Evolutionary conservation across 2,797 vertebrate species (phyloP).

Genomic region (Cephalopachus bancanus): DNA sequence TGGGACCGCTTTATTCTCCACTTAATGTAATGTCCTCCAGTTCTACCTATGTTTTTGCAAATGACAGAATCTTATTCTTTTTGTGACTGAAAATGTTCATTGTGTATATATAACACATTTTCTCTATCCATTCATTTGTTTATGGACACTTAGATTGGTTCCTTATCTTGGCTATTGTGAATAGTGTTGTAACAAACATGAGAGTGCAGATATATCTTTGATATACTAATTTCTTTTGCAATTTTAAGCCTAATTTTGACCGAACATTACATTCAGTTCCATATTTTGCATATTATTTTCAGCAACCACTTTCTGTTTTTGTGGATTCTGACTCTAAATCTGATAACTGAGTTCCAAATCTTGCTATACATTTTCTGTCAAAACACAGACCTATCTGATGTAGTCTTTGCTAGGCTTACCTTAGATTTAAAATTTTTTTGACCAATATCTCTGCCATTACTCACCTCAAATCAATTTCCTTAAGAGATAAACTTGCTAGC

Average conservation of each 20-base stretch:
- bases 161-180: not conserved
- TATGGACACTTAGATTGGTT: not conserved
- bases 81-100: not conserved
- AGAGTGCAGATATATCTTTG: not conserved
- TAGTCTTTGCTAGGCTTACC: not conserved
- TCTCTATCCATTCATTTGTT: not conserved
- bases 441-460: not conserved
- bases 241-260: not conserved
- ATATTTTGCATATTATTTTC: constrained; percentile 10
- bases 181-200: not conserved
- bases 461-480: constrained; percentile 7
- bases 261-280: not conserved
- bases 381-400: not conserved
- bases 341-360: not conserved
- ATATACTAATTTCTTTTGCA: not conserved
- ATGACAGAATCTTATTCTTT: not conserved
- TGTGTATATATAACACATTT: not conserved
- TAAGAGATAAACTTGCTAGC: not conserved
- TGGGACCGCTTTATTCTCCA: not conserved
- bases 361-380: not conserved
- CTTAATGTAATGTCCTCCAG: not conserved
- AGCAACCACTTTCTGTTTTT: not conserved
- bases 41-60: not conserved
- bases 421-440: not conserved
- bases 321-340: not conserved